A percentile compares a stretch with the other conserved stretches of the same genome.
Evolutionary conservation across 1,140 invertebrate species (phyloP).

Genomic region (Drosophila erecta): DNA sequence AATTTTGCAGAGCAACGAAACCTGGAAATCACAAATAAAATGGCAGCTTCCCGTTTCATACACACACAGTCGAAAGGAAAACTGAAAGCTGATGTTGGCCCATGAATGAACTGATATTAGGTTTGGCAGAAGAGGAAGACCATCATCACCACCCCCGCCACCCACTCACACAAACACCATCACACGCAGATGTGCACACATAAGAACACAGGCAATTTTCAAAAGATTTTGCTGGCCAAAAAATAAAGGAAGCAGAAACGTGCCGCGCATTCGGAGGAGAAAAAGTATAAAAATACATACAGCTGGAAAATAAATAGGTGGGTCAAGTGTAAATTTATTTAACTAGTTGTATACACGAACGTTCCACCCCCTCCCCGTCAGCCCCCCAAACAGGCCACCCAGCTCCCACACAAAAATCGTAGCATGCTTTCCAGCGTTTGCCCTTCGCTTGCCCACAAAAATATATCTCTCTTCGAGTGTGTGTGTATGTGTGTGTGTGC

Average conservation of each 20-base stretch:
- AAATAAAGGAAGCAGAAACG: conserved; percentile 55
- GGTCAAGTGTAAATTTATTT: conserved; percentile 81
- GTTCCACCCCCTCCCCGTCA: background rate
- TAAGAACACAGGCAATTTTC: conserved; percentile 61
- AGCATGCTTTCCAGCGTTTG: conserved; percentile 71
- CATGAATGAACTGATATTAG: conserved; percentile 77
- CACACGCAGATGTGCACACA: conserved; percentile 42
- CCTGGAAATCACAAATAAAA: conserved; percentile 41
- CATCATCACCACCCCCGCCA: conserved; percentile 28
- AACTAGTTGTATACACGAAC: conserved; percentile 77
- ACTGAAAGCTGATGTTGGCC: conserved; percentile 48
- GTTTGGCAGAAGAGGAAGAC: conserved; percentile 46
- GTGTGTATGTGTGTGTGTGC: background rate
- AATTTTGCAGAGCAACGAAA: conserved; percentile 16
- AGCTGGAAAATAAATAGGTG: conserved; percentile 64
- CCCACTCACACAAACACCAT: conserved; percentile 7
- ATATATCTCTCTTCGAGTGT: conserved; percentile 1
- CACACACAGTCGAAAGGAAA: conserved; percentile 50
- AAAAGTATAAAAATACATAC: conserved; percentile 23
- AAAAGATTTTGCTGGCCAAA: conserved; percentile 62
- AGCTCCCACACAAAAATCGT: conserved; percentile 43
- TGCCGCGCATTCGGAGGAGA: conserved; percentile 68
- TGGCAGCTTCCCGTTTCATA: conserved; percentile 31
- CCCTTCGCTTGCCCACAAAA: conserved; percentile 46
- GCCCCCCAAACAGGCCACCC: background rate